These are phyloP conservation scores for Nemurella pictetii DNA, from an alignment of 2,888 invertebrate species.

Conservation along the genomic window DNA sequence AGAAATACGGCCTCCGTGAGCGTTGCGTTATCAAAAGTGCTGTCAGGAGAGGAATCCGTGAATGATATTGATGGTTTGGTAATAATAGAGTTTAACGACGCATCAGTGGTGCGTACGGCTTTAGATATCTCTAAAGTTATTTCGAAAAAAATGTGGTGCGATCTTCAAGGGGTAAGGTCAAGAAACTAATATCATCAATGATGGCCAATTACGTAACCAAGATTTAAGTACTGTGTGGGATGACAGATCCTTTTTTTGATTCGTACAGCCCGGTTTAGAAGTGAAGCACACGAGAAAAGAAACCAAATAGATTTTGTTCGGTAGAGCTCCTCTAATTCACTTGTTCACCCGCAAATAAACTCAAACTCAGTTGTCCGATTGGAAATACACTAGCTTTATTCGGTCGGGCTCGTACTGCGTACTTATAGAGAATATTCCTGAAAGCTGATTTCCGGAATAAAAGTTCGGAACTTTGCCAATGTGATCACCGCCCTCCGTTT, in stretches of 20 bases:
- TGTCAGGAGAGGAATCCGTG: not conserved
- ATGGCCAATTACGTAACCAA: too few species aligned
- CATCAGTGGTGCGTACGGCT: not conserved
- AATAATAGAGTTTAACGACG: not conserved
- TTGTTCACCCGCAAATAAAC: not conserved
- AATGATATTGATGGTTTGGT: not conserved
- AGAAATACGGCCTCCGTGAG: not conserved
- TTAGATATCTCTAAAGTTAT: not conserved
- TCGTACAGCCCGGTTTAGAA: not conserved
- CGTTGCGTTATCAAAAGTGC: not conserved
- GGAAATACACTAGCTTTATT: not conserved
- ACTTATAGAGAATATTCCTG: not conserved
- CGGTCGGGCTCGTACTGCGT: not conserved
- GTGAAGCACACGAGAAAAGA: not conserved
- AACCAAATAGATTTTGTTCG: not conserved
- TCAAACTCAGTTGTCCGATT: not conserved
- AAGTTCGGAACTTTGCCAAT: not conserved
- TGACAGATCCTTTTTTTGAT: not conserved
- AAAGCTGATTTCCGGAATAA: too few species aligned
- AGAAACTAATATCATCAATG: too few species aligned
- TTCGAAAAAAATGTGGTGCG: not conserved
- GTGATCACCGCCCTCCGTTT: not conserved
- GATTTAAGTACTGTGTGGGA: too few species aligned
- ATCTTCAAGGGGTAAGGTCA: not conserved
- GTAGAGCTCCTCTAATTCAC: not conserved